Evolutionary conservation across 2,113 vertebrate species (phyloP).

Genomic region (Rana temporaria): DNA sequence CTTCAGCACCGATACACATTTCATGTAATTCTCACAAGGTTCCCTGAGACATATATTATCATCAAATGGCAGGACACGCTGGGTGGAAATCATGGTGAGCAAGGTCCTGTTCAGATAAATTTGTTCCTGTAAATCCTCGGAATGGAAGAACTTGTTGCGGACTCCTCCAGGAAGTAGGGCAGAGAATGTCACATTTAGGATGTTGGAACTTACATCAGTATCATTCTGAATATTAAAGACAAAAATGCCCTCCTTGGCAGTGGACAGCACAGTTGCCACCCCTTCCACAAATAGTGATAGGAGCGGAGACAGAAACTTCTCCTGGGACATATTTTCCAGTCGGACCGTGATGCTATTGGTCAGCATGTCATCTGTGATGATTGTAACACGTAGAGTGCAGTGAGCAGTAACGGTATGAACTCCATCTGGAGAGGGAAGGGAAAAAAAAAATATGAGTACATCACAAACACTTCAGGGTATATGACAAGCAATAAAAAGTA

Average conservation of each 20-base stretch:
- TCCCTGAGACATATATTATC: constrained; percentile 97
- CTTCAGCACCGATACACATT: constrained; percentile 92
- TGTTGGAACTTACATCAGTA: constrained; percentile 88
- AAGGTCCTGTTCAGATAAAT: constrained; percentile 95
- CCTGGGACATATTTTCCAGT: constrained; percentile 98
- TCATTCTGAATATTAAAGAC: constrained; percentile 97
- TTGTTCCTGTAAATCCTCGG: constrained; percentile 94
- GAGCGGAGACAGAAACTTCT: constrained; percentile 91
- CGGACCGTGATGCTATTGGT: constrained; percentile 98
- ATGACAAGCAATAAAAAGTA: too few relatives aligned
- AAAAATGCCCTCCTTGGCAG: constrained; percentile 85
- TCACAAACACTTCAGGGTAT: neutral
- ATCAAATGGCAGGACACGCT: constrained; percentile 93
- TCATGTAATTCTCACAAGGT: constrained; percentile 99
- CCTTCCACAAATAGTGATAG: constrained; percentile 90
- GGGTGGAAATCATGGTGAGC: constrained; percentile 85
- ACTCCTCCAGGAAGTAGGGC: constrained; percentile 85
- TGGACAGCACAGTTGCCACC: constrained; percentile 90
- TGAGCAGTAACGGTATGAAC: constrained; percentile 79
- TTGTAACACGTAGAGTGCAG: constrained; percentile 91
- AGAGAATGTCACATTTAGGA: constrained; percentile 95
- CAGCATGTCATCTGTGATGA: constrained; percentile 97
- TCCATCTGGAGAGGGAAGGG: constrained; percentile 76
- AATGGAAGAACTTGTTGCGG: constrained; percentile 85
- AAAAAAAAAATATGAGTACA: neutral